These are phyloP conservation scores for Labia minor DNA, from an alignment of 2,888 invertebrate species.

Conservation along the genomic window DNA sequence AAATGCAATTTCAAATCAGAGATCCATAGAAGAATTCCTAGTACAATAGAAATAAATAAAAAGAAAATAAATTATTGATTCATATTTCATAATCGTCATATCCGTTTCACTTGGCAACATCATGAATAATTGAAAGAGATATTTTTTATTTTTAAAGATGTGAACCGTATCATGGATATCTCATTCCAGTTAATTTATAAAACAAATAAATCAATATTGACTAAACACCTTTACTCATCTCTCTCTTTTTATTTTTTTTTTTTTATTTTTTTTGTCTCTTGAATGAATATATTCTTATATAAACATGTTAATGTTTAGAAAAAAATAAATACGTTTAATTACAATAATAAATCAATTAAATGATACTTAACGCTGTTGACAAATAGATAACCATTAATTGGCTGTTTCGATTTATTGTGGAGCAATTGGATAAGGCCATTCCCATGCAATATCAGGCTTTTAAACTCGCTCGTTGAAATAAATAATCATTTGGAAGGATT, in stretches of 20 bases:
- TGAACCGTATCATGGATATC: background rate
- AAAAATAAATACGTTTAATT: background rate
- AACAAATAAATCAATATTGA: background rate
- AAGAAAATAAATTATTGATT: background rate
- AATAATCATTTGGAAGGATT: background rate
- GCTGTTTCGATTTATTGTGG: background rate
- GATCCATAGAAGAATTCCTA: background rate
- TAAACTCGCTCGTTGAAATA: background rate
- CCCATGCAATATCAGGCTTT: background rate
- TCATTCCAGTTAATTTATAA: background rate
- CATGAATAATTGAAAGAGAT: no score
- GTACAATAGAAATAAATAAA: no score
- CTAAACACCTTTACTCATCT: no score
- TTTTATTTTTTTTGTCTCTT: no score
- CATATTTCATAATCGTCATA: background rate
- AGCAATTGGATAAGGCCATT: background rate
- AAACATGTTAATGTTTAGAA: no score
- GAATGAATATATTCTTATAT: no score
- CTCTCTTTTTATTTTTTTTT: no score
- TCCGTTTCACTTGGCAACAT: background rate
- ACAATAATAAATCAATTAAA: background rate
- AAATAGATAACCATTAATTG: background rate
- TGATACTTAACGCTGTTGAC: background rate
- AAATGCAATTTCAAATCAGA: background rate
- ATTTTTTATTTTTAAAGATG: no score